Base-by-base conservation (phyloP, 2,797 vertebrate species). In the Pipistrellus kuhlii region DNA sequence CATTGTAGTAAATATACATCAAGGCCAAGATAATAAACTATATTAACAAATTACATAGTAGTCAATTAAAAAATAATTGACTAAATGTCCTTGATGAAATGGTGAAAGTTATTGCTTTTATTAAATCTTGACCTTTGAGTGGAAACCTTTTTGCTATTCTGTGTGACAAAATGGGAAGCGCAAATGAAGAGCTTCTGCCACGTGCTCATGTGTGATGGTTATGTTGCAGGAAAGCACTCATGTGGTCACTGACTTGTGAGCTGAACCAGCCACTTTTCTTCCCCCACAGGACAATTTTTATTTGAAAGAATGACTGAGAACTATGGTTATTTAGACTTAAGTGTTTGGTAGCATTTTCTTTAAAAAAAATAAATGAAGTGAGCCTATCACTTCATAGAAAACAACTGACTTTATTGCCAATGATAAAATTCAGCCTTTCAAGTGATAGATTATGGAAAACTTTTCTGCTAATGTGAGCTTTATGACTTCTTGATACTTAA, bases 361-460 rank as follows among this genome's bases (percentile, higher is more conserved):
- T 13, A 10, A 59, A 82, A 66, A 59, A 71, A 91, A 51, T 57
- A 72, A 85, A 38, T 41, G 44, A 62, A 85, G 53, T 81, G 23
- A 91, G 32, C 11, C 51, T 81, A 18, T 88, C 4, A 23, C 46
- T 81, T 93, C 88, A 92, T 38, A 90, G 69, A 57, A 86, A 85
- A 93, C 62, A 76, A 57, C 25, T 75, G 72, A 41, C 35, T 75
- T 90, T 88, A 55, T 91, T 64, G 23, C 66, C n/a, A 78, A 12
- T 55, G 57, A 46, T 57, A 86, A 94, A 91, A 92, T 62, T 94
- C 23, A 94, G 44, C 51, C 75, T 94, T 91, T 90, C 9, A 41
- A 20, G 53, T 27, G 73, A 93, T 76, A 94, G 32, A 78, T 66
- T 83, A 51, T 35, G 13, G 12, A 85, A 71, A 59, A 93, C 69